Evolutionary conservation across 1,140 invertebrate species (phyloP).

Genomic region (Eciton burchellii): DNA sequence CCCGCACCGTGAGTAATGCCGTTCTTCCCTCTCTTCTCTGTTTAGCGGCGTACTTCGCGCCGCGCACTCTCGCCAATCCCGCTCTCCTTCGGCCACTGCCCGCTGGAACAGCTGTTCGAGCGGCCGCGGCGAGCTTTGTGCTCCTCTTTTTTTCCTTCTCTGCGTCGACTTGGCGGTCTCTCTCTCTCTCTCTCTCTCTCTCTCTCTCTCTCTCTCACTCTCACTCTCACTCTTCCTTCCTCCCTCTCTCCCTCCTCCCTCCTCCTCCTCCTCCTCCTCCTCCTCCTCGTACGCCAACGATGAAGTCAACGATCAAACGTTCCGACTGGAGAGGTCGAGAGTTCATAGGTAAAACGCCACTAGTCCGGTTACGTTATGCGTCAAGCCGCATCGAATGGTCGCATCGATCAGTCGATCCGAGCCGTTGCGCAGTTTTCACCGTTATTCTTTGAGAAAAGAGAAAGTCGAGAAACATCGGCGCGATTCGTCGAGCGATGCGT

Average conservation of each 20-base stretch:
- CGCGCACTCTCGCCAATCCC: slow-evolving; percentile 2
- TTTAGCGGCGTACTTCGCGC: neutral
- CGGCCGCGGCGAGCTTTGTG: slow-evolving; percentile 12
- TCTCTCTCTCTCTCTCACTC: slow-evolving; percentile 14
- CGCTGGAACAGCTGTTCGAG: slow-evolving; percentile 49
- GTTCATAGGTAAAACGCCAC: too few species aligned
- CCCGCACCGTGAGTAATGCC: neutral
- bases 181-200: neutral
- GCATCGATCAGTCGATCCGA: too few species aligned
- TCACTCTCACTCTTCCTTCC: slow-evolving; percentile 7
- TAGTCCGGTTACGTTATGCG: too few species aligned
- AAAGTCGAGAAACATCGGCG: too few species aligned
- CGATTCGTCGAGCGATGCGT: neutral
- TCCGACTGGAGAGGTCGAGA: too few species aligned
- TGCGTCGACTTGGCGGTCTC: neutral
- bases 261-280: neutral
- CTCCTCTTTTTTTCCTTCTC: neutral
- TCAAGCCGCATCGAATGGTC: too few species aligned
- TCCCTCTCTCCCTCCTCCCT: neutral
- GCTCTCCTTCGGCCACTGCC: slow-evolving; percentile 31
- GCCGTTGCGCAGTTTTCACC: too few species aligned
- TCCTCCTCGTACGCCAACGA: too few species aligned
- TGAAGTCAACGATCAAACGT: neutral
- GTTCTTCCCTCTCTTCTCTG: neutral
- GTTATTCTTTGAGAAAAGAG: too few species aligned